Base-by-base conservation (phyloP, 2,888 invertebrate species). In the Trissonchulus latispiculum region DNA sequence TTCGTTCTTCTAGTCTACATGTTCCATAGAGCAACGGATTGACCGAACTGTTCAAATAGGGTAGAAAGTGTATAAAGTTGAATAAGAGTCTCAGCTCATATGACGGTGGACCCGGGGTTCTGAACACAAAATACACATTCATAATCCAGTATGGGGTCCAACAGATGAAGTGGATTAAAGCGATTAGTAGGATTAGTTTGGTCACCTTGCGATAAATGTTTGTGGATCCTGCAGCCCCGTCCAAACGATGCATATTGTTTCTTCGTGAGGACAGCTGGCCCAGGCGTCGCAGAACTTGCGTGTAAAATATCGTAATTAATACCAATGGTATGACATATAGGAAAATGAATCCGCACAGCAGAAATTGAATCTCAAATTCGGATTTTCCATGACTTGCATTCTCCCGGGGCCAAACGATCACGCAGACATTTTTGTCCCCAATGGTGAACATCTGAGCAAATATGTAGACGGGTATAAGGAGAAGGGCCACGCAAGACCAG, bases 141-240 rank as follows among this genome's bases (percentile, higher is more conserved):
- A 59, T 29, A 23, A 74, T 67, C 75, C 75, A 75, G 59, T 69
- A 74, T 2, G 75, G 75, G 3, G 59, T 72, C 75, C 75, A 75
- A 48, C 75, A 75, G 18, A 72, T n/a, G 36, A 75, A 61, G 35
- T 72, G 72, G 35, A 75, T 71, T 23, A 61, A 28, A 35, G 62
- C 59, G 8, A 75, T 31, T 2, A 29, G 1, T 29, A 75, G 67
- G 8, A 75, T 72, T 35, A 72, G 29, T 2, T 31, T 15, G n/a
- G 75, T 74, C 33, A 75, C 74, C 62, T 35, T 2, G 8, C 29
- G 8, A 48, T 72, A 72, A 68, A 18, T 18, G 59, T 68, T 61
- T 64, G 23, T 33, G 3, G 18, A n/a, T 23, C n/a, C n/a, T 48
- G 70, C n/a, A 29, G 18, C 8, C 28, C 18, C 29, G 37, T 36